These are phyloP conservation scores for Zosterops japonicus DNA, from an alignment of 2,113 vertebrate species.

Conservation along the genomic window DNA sequence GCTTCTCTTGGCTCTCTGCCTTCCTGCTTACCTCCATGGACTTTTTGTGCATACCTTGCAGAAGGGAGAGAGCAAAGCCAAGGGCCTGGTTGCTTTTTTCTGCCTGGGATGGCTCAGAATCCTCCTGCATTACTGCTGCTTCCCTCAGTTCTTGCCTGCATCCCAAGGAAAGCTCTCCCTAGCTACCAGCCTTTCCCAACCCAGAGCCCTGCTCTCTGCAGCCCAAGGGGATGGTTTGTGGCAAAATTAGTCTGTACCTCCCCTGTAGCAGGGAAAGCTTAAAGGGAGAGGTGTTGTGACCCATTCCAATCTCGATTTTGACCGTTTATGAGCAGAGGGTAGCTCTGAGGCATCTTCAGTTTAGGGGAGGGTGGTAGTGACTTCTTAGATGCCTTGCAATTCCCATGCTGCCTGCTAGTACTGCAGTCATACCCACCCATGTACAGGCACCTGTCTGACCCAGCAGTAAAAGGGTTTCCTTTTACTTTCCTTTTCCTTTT, in stretches of 20 bases:
- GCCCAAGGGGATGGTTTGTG: rapidly evolving
- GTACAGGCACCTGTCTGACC: background rate
- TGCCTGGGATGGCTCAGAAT: background rate
- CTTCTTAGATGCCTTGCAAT: background rate
- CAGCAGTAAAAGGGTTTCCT: background rate
- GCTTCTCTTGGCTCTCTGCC: slow-evolving; percentile 73
- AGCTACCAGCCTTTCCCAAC: background rate
- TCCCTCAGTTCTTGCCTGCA: background rate
- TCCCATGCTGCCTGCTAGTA: background rate
- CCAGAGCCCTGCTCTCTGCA: background rate
- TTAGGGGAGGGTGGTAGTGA: rapidly evolving
- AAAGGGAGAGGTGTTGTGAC: background rate
- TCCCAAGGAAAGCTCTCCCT: background rate
- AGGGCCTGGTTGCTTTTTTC: background rate
- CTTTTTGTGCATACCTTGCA: slow-evolving; percentile 95
- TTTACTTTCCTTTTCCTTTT: background rate
- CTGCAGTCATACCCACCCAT: rapidly evolving
- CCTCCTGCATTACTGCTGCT: background rate
- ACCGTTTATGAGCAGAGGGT: background rate
- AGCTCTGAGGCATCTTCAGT: background rate
- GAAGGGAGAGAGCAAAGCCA: background rate
- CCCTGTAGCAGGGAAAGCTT: background rate
- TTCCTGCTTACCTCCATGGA: slow-evolving; percentile 84
- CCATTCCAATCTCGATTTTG: background rate
- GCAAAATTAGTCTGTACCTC: background rate